Conservation (phyloP, 2,888 invertebrate genomes). For the Xanthorhoe spadicearia region DNA sequence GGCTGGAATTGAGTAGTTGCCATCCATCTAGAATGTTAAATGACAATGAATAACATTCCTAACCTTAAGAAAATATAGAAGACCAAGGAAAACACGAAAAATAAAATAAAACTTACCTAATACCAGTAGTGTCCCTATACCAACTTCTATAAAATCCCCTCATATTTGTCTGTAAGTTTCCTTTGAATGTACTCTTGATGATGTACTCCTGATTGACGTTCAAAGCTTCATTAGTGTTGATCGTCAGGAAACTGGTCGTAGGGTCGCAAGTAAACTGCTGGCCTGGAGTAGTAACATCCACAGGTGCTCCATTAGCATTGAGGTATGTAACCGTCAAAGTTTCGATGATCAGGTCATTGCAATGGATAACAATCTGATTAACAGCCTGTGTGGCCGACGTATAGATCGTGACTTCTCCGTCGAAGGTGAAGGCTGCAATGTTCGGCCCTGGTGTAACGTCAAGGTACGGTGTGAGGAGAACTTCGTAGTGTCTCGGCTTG, state of each 20-base stretch:
- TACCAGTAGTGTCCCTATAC: conserved; percentile 83
- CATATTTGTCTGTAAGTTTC: conserved; percentile 88
- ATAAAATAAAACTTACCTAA: not conserved
- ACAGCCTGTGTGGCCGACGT: conserved; percentile 49
- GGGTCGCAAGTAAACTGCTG: conserved; percentile 57
- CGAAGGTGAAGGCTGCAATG: conserved; percentile 62
- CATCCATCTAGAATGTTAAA: conserved; percentile 85
- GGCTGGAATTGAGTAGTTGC: conserved; percentile 93
- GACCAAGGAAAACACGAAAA: no score
- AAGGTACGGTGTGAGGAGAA: conserved; percentile 81
- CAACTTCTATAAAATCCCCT: conserved; percentile 93
- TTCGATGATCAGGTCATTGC: conserved; percentile 67
- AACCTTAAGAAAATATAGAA: not conserved
- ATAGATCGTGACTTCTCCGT: conserved; percentile 71
- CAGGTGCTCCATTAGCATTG: conserved; percentile 1
- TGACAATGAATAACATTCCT: not conserved
- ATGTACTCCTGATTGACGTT: conserved; percentile 77
- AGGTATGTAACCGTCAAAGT: conserved; percentile 65
- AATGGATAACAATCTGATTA: conserved; percentile 69
- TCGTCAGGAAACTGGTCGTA: conserved; percentile 63
- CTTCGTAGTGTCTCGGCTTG: conserved; percentile 80
- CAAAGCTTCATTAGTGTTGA: conserved; percentile 51
- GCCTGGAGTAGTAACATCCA: conserved; percentile 47
- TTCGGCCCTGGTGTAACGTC: conserved; percentile 48
- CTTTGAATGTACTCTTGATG: conserved; percentile 87